A percentile compares a stretch with the other conserved stretches of the same genome.
Evolutionary conservation across 2,113 vertebrate genomes (phyloP).

Genomic region (Syngnathoides biaculeatus): DNA sequence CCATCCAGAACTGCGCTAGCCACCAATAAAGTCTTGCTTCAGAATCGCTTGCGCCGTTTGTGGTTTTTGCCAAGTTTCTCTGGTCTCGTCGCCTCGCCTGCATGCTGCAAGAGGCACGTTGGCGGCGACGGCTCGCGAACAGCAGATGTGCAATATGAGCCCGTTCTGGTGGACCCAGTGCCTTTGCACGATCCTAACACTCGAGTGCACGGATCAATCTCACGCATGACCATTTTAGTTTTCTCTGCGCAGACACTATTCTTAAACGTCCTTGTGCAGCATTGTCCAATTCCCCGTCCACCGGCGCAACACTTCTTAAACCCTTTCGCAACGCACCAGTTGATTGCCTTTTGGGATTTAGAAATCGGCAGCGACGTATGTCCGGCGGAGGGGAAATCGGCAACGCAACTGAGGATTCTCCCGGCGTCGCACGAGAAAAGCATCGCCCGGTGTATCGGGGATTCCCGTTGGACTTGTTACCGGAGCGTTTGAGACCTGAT

Average conservation of each 20-base stretch:
- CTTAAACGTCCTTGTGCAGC: background rate
- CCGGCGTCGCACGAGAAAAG: conserved; percentile 55
- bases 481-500: conserved; percentile 30
- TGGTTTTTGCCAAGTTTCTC: conserved; percentile 22
- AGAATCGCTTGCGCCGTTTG: conserved; percentile 11
- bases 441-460: conserved; percentile 8
- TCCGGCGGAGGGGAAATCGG: conserved; percentile 25
- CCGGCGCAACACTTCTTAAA: background rate
- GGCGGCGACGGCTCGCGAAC: conserved; percentile 42
- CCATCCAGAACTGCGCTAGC: conserved; percentile 13
- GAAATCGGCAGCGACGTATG: conserved; percentile 26
- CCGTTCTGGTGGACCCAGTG: conserved; percentile 48
- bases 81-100: conserved; percentile 32
- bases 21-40: conserved; percentile 23
- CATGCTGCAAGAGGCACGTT: conserved; percentile 42
- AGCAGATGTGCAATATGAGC: conserved; percentile 56
- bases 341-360: conserved; percentile 20
- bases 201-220: conserved; percentile 23
- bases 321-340: conserved; percentile 3
- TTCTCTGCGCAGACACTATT: conserved; percentile 3
- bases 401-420: conserved; percentile 23
- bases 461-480: conserved; percentile 17
- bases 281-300: background rate
- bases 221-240: conserved; percentile 17
- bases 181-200: conserved; percentile 54